Percentiles rank a stretch among this genome's conserved stretches.
These are phyloP conservation scores for Amblyteles armatorius DNA, from an alignment of 2,888 invertebrate genomes.

Conservation along the genomic window DNA sequence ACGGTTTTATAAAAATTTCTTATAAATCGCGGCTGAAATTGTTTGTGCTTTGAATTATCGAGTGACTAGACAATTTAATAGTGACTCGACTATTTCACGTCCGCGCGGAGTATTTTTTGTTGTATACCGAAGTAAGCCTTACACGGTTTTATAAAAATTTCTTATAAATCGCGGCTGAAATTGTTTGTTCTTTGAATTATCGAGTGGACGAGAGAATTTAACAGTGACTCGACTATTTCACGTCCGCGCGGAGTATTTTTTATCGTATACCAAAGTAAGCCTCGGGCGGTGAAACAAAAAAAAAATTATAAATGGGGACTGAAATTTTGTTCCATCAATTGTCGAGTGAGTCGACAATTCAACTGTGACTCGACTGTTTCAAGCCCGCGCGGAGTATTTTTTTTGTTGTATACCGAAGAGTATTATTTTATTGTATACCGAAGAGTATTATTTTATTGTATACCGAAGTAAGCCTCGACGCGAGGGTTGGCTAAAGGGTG, in stretches of 20 bases:
- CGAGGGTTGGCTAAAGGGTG: constrained; percentile 14
- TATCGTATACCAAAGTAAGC: background rate
- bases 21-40: no score
- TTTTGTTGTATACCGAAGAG: background rate
- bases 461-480: background rate
- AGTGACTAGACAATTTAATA: background rate
- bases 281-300: no score
- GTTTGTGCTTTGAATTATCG: background rate
- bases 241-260: background rate
- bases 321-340: background rate
- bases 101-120: background rate
- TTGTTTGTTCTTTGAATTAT: background rate
- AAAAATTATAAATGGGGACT: no score
- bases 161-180: no score
- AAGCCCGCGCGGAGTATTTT: background rate
- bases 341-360: background rate
- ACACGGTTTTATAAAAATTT: no score
- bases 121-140: background rate
- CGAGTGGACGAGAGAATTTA: background rate
- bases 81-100: background rate
- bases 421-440: background rate
- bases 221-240: background rate
- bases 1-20: no score
- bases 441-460: background rate
- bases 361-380: background rate